Conservation (phyloP, 2,797 vertebrate genomes). For the Coranthus polyacanthus region DNA sequence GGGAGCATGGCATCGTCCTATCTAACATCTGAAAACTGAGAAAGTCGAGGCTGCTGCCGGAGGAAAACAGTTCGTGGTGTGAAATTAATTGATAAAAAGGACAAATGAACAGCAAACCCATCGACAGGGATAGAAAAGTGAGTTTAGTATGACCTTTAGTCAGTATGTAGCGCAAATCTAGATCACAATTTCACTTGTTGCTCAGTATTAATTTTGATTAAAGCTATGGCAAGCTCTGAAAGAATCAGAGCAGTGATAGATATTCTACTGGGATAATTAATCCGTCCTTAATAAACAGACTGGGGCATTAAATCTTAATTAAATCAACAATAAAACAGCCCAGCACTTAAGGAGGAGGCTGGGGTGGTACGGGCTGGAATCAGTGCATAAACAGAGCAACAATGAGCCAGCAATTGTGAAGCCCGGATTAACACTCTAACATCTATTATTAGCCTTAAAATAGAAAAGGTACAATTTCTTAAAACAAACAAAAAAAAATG, state of each 20-base stretch:
- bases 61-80: neutral
- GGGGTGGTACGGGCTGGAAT: neutral
- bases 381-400: neutral
- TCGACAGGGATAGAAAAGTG: constrained; percentile 17
- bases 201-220: too few relatives aligned
- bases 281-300: constrained; percentile 9
- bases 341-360: constrained; percentile 3
- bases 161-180: too few relatives aligned
- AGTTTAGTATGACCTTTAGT: too few relatives aligned
- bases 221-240: constrained; percentile 1
- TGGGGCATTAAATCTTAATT: constrained; percentile 5
- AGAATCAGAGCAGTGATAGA: neutral
- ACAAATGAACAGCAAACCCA: constrained; percentile 6
- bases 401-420: neutral
- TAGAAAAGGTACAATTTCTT: too few relatives aligned
- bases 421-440: neutral
- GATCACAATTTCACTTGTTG: neutral
- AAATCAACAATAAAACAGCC: neutral
- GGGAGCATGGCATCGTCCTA: constrained; percentile 4
- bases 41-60: neutral
- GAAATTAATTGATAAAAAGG: constrained; percentile 21
- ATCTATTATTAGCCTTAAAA: too few relatives aligned
- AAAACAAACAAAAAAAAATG: too few relatives aligned
- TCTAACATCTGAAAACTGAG: constrained; percentile 20
- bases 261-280: constrained; percentile 3